Evolutionary conservation across 1,140 invertebrate species (phyloP).

Genomic region (Maniola jurtina): DNA sequence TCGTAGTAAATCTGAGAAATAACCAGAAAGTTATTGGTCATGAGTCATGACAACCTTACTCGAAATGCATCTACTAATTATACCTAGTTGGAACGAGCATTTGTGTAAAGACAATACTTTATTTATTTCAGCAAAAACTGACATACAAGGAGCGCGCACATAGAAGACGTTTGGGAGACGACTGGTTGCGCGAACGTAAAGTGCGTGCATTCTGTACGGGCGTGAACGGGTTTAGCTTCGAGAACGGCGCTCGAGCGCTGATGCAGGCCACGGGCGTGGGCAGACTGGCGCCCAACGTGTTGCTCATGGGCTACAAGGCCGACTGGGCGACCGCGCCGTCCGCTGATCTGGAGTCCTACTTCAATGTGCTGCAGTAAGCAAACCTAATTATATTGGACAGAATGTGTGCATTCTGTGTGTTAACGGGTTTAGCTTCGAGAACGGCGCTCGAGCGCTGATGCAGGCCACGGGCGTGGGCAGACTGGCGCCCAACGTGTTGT

Average conservation of each 20-base stretch:
- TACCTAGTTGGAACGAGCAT: no score
- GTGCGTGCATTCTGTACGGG: slow-evolving; percentile 94
- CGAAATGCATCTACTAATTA: no score
- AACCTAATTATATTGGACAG: no score
- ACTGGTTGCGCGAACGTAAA: slow-evolving; percentile 73
- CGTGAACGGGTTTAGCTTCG: slow-evolving; percentile 88
- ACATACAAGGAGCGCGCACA: slow-evolving; percentile 82
- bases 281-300: slow-evolving; percentile 94
- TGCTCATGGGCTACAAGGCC: slow-evolving; percentile 96
- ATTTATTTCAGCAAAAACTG: slow-evolving; percentile 80
- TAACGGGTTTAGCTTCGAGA: slow-evolving; percentile 30
- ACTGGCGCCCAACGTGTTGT: slow-evolving; percentile 93
- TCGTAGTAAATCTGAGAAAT: no score
- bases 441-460: no score
- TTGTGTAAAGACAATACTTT: background rate
- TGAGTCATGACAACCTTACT: no score
- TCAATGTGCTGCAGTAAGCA: slow-evolving; percentile 95
- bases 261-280: slow-evolving; percentile 92
- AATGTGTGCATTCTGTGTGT: no score
- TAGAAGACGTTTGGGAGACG: slow-evolving; percentile 83
- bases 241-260: slow-evolving; percentile 88
- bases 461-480: slow-evolving; percentile 90
- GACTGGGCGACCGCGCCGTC: slow-evolving; percentile 89
- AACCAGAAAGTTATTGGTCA: no score
- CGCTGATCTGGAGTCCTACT: slow-evolving; percentile 91